Percentiles rank a stretch among this genome's conserved stretches.
These are phyloP conservation scores for Umimayanthus chanpuru DNA, from an alignment of 92 coral and sea anemone species.

Conservation along the genomic window DNA sequence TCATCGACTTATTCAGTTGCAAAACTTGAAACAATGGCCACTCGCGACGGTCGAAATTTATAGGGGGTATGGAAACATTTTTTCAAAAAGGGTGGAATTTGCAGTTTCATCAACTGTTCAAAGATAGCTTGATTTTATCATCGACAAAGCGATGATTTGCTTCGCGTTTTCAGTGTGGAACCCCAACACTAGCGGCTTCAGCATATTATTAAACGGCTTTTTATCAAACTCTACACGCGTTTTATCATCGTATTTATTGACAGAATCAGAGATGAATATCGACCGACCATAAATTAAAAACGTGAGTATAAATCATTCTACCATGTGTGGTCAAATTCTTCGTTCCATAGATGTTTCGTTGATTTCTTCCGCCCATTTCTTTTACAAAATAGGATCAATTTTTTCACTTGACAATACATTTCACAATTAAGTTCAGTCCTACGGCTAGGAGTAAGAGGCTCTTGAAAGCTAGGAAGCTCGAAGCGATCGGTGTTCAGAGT, in stretches of 20 bases:
- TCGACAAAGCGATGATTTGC: neutral
- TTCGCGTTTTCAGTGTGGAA: neutral
- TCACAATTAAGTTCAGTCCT: neutral
- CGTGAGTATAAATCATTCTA: neutral
- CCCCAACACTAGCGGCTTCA: neutral
- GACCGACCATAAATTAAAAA: neutral
- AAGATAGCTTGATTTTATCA: neutral
- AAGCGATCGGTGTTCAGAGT: neutral
- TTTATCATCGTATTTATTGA: slow-evolving; percentile 3
- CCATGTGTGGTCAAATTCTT: neutral
- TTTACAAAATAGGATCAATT: neutral
- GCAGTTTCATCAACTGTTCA: neutral
- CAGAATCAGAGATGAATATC: slow-evolving; percentile 16
- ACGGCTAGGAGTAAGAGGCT: neutral
- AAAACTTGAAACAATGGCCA: too few relatives aligned
- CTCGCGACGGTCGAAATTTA: too few relatives aligned
- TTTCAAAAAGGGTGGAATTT: too few relatives aligned
- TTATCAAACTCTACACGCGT: neutral
- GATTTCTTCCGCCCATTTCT: neutral
- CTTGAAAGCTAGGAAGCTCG: neutral
- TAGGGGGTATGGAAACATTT: too few relatives aligned
- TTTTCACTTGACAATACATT: neutral
- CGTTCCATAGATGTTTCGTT: neutral
- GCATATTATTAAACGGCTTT: neutral
- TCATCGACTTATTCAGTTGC: too few relatives aligned